Evolutionary conservation across 2,888 invertebrate genomes (phyloP), one percentile per base, ranked within the genome.

Genomic region (Drosophila ustulata): DNA sequence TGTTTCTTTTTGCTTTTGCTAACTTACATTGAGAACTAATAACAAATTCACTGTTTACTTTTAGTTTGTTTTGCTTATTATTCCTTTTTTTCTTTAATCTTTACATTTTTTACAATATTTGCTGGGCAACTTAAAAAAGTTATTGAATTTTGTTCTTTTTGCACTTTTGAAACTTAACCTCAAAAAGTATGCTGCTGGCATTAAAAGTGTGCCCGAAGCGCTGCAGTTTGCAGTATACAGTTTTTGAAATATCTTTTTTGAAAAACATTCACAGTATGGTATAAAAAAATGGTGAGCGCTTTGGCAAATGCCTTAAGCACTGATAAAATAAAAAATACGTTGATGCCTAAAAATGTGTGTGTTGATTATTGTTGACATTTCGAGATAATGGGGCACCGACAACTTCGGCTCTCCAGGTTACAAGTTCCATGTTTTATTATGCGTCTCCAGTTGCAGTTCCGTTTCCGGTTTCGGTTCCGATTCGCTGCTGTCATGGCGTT

Each of bases 301-400:
- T 47, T 52, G 51, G 58, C 52, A 66, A 66, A 66, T 30, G 61
- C 73, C 11, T 55, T 37, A 51, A 45, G 75, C 75, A 66, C 63
- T 43, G 39, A 59, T 75, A 11, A 66, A 89, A 18, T 18, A 18
- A 83, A 88, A 88, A 84, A 34, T 88, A 83, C 82, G 85, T 88
- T 89, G 90, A 82, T 70, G 88, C 82, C 89, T 82, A 89, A 80
- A 83, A 83, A 61, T 75, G 67, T 49, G 41, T 47, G 13, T 70
- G 9, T 66, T 41, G 32, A 61, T 87, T 82, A 57, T 82, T 62
- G 68, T 66, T 52, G 89, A 86, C 88, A 85, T 88, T 91, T 90
- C 89, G 90, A 91, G 88, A 91, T 79, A 83, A 83, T 86, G 80
- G 79, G 79, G 45, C 79, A 79, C 73, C 79, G 57, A 76, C 57